A percentile compares a stretch with the other conserved stretches of the same genome.
Evolutionary conservation across 2,797 vertebrate genomes (phyloP).

Genomic region (Anas georgica): DNA sequence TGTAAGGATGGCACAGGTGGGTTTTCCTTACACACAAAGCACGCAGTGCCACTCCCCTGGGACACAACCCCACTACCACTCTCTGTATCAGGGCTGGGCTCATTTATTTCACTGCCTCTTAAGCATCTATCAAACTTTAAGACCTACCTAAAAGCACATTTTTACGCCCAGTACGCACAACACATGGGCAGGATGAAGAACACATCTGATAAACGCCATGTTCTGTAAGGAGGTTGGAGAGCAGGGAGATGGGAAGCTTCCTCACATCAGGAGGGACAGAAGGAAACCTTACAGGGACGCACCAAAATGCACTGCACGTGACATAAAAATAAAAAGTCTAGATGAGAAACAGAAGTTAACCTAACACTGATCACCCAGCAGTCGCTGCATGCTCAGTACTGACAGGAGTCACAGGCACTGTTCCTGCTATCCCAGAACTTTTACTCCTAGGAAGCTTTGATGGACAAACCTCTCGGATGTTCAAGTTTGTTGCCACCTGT

Average conservation of each 20-base stretch:
- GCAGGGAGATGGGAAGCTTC: neutral
- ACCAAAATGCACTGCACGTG: neutral
- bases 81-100: neutral
- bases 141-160: neutral
- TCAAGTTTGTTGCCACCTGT: neutral
- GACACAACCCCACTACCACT: neutral
- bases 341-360: neutral
- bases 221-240: neutral
- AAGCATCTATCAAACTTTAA: neutral
- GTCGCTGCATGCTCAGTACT: neutral
- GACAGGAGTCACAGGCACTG: neutral
- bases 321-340: neutral
- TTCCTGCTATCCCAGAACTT: neutral
- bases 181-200: neutral
- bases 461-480: neutral
- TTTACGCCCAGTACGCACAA: neutral
- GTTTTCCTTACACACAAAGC: neutral
- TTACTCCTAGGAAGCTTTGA: neutral
- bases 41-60: neutral
- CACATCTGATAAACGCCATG: neutral
- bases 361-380: neutral
- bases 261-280: fast-evolving
- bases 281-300: neutral
- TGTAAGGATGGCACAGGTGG: neutral
- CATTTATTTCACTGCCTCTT: neutral